These are phyloP conservation scores for Chelonus insularis DNA, from an alignment of 1,140 invertebrate genomes.

Conservation along the genomic window DNA sequence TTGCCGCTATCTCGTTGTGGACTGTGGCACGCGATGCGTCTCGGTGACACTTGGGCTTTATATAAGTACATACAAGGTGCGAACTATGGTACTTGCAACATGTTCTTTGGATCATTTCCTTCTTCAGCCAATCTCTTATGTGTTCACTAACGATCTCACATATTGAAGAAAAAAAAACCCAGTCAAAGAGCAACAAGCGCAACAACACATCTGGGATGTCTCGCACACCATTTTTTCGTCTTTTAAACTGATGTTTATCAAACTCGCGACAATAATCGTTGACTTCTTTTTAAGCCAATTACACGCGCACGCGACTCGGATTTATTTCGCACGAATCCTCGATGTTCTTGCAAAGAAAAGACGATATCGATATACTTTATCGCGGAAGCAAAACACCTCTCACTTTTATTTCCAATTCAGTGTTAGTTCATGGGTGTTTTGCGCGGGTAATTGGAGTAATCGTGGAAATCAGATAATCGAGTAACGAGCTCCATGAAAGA, in stretches of 20 bases:
- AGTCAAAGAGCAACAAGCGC: background rate
- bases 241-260: constrained; percentile 12
- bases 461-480: constrained; percentile 22
- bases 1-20: background rate
- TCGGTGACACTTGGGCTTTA: constrained; percentile 14
- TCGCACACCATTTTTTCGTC: too few species aligned
- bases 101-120: background rate
- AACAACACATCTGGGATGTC: background rate
- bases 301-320: constrained; percentile 19
- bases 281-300: constrained; percentile 11
- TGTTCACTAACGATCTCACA: background rate
- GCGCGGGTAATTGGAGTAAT: constrained; percentile 22
- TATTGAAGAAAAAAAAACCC: background rate
- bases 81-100: background rate
- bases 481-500: constrained; percentile 6
- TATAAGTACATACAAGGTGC: background rate
- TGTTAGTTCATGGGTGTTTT: constrained; percentile 4
- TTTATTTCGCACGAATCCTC: constrained; percentile 18
- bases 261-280: constrained; percentile 13
- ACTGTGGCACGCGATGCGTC: constrained; percentile 14
- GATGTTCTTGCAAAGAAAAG: background rate
- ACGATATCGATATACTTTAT: constrained; percentile 16
- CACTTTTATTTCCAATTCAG: constrained; percentile 4
- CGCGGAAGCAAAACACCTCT: constrained; percentile 10
- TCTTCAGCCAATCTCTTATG: background rate